Conservation (phyloP, 1,140 invertebrate species). For the Cydia splendana region DNA sequence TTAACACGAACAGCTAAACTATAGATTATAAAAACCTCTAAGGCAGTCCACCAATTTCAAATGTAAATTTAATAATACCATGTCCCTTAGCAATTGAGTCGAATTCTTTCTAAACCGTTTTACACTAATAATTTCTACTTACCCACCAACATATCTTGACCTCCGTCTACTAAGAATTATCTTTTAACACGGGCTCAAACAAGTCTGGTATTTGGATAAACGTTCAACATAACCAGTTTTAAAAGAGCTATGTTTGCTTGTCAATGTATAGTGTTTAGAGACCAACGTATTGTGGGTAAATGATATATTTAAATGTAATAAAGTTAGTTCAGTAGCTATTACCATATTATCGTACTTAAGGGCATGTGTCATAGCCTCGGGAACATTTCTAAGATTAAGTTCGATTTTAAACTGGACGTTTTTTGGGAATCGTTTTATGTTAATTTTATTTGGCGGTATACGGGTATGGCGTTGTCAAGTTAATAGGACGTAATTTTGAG, state of each 20-base stretch:
- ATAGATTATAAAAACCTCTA: constrained; percentile 22
- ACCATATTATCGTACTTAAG: constrained; percentile 52
- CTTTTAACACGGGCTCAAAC: not conserved
- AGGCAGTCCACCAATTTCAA: constrained; percentile 35
- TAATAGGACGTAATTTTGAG: constrained; percentile 2
- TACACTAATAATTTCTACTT: constrained; percentile 51
- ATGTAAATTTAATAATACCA: constrained; percentile 42
- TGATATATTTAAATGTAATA: constrained; percentile 36
- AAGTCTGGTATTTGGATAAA: constrained; percentile 33
- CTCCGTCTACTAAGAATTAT: not conserved
- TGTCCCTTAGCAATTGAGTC: constrained; percentile 49
- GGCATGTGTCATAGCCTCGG: constrained; percentile 56
- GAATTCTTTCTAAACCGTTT: constrained; percentile 53
- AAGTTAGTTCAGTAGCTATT: constrained; percentile 49
- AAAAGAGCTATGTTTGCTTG: not conserved
- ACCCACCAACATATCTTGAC: constrained; percentile 28
- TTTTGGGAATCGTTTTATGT: constrained; percentile 27
- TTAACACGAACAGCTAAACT: constrained; percentile 11
- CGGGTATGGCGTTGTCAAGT: constrained; percentile 9
- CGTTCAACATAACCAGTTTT: constrained; percentile 36
- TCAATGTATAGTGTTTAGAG: not conserved
- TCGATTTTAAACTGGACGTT: constrained; percentile 48
- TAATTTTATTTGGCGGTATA: constrained; percentile 17
- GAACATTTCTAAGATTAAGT: constrained; percentile 52
- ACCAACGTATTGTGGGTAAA: constrained; percentile 36